Evolutionary conservation across 2,888 invertebrate species (phyloP).

Genomic region (Vanessa cardui): DNA sequence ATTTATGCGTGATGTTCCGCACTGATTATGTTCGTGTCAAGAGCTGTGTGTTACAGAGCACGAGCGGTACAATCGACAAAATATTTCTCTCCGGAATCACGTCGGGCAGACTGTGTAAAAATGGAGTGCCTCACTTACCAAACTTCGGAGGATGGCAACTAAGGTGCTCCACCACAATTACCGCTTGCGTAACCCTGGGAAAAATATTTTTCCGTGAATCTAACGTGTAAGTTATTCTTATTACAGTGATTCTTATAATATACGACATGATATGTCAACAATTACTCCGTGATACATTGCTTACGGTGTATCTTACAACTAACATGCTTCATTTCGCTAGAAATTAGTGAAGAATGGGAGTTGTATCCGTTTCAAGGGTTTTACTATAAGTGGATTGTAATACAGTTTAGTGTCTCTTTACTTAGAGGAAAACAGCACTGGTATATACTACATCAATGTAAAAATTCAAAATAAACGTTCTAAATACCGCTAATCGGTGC

Average conservation of each 20-base stretch:
- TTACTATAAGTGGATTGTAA: slow-evolving; percentile 56
- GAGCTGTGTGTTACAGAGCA: slow-evolving; percentile 72
- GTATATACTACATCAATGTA: slow-evolving; percentile 59
- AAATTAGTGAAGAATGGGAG: slow-evolving; percentile 59
- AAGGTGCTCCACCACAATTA: slow-evolving; percentile 83
- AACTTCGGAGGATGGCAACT: slow-evolving; percentile 83
- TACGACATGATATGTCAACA: slow-evolving; percentile 55
- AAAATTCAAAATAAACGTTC: slow-evolving; percentile 61
- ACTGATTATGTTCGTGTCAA: slow-evolving; percentile 70
- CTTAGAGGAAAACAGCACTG: slow-evolving; percentile 55
- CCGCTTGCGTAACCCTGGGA: slow-evolving; percentile 83
- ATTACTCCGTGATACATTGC: slow-evolving; percentile 65
- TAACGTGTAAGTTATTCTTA: slow-evolving; percentile 80
- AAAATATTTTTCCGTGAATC: slow-evolving; percentile 83
- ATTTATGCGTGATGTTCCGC: slow-evolving; percentile 82
- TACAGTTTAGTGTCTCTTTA: slow-evolving; percentile 55
- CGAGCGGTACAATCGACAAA: slow-evolving; percentile 81
- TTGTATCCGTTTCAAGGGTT: slow-evolving; percentile 48
- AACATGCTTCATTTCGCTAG: slow-evolving; percentile 69
- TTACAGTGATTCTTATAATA: slow-evolving; percentile 74
- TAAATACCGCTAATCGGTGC: slow-evolving; percentile 73
- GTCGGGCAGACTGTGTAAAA: slow-evolving; percentile 80
- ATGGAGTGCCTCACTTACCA: slow-evolving; percentile 83
- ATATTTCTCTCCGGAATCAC: slow-evolving; percentile 83
- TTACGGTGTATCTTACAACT: slow-evolving; percentile 68